Base-by-base conservation (phyloP, 2,888 invertebrate species). In the Creontiades dilutus region DNA sequence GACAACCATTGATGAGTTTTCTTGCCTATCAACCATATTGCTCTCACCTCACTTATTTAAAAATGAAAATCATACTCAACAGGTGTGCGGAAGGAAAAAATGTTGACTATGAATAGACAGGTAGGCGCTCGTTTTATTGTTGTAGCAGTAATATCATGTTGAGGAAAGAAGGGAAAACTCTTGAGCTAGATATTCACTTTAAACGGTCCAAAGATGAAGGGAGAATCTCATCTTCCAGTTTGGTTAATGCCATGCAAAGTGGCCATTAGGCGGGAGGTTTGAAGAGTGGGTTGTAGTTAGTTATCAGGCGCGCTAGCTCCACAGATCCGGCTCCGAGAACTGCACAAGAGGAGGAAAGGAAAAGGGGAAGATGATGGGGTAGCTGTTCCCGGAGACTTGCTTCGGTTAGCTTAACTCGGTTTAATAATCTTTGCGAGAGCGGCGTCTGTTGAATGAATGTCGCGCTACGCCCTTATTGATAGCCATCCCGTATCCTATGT, bases 241-340 rank as follows among this genome's bases (percentile, higher is more conserved):
- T 23, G 68, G 68, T 68, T 68, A 68, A 68, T 68, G 68, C 68
- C 23, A 68, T 68, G 68, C 68, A 68, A 68, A 68, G 68, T 68
- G 68, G 68, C 68, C 68, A 80, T 47, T 80, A 47, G 80, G 23
- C 46, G 80, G 11, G 19, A 14, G 80, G 80, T 80, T 80, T 80
- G 80, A 80, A 80, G 80, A 80, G 68, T 68, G 68, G 68, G 68
- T 1, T 19, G 68, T 27, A 80, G 46, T 80, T 80, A 48, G 46
- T 80, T 80, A 80, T 47, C 80, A 80, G 46, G 37, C 80, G 47
- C 80, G 80, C 37, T 46, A 19, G 46, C 16, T 12, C 13, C 9
- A 46, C 7, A 46, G 80, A 80, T 68, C 68, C 19, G 61, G n/a
- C 61, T 61, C 4, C n/a, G 16, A 2, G n/a, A 0, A 57, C 57